A percentile compares a stretch with the other conserved stretches of the same genome.
These are phyloP conservation scores for Macrophya alboannulata DNA, from an alignment of 2,888 invertebrate genomes.

Conservation along the genomic window DNA sequence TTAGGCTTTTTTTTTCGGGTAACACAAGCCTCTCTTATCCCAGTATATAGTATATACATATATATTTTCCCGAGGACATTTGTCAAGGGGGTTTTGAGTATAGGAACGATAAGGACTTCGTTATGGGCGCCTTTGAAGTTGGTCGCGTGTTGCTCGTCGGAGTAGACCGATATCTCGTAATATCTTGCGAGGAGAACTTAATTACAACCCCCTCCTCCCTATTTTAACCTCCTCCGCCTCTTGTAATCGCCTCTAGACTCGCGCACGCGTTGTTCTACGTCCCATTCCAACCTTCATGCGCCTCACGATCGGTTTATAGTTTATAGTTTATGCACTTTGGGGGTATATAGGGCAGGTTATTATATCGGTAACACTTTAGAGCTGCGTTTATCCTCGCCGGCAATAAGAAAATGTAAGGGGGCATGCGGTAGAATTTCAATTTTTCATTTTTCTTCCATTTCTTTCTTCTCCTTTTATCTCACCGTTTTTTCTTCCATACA, in stretches of 20 bases:
- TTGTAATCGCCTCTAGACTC: slow-evolving; percentile 47
- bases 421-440: not conserved
- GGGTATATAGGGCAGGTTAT: not conserved
- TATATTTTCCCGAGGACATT: slow-evolving; percentile 12
- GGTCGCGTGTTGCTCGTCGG: slow-evolving; percentile 79
- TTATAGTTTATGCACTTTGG: slow-evolving; percentile 22
- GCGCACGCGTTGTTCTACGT: slow-evolving; percentile 59
- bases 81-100: slow-evolving; percentile 39
- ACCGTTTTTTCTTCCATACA: not conserved
- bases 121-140: slow-evolving; percentile 80
- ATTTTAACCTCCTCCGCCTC: slow-evolving; percentile 47
- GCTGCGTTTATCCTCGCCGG: not conserved
- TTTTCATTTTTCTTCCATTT: not conserved
- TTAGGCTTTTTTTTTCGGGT: not conserved
- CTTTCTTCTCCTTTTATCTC: not conserved
- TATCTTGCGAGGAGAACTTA: slow-evolving; percentile 80
- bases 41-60: not conserved
- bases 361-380: not conserved
- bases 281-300: slow-evolving; percentile 55
- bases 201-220: slow-evolving; percentile 73
- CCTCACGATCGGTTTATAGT: slow-evolving; percentile 57
- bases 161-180: slow-evolving; percentile 80
- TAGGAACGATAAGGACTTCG: slow-evolving; percentile 78
- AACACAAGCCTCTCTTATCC: not conserved
- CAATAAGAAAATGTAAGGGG: not conserved